Conservation (phyloP, 2,888 invertebrate species). For the Ephialtes manifestator region DNA sequence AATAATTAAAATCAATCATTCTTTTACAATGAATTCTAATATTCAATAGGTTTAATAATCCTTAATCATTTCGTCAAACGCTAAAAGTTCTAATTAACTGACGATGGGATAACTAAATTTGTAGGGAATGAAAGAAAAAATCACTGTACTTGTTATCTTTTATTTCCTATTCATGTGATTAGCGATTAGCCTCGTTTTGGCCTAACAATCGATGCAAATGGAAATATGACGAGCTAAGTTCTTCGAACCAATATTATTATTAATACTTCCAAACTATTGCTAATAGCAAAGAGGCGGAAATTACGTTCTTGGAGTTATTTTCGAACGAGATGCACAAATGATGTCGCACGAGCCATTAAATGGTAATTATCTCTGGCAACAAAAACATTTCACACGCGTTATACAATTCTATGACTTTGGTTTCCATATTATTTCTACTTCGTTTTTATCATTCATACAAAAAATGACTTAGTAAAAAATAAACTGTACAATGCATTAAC, state of each 20-base stretch:
- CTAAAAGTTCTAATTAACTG: no score
- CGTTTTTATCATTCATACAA: not conserved
- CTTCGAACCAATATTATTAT: no score
- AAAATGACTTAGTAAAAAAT: not conserved
- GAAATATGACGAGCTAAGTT: no score
- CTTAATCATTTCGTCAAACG: not conserved
- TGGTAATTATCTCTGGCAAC: slow-evolving; percentile 14
- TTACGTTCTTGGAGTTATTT: not conserved
- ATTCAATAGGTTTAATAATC: no score
- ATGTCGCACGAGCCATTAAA: not conserved
- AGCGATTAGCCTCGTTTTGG: no score
- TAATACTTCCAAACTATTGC: not conserved
- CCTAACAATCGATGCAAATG: no score
- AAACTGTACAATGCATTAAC: slow-evolving; percentile 1
- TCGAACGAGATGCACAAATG: not conserved
- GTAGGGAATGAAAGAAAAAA: not conserved
- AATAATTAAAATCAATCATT: no score
- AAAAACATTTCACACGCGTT: not conserved
- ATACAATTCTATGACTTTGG: slow-evolving; percentile 8
- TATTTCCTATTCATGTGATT: no score
- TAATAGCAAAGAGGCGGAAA: not conserved
- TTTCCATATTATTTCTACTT: slow-evolving; percentile 4
- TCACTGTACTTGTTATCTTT: no score
- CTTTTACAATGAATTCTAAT: no score
- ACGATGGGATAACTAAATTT: no score